Evolutionary conservation across 1,140 invertebrate genomes (phyloP).

Genomic region (Pseudomyrmex cubaensis): DNA sequence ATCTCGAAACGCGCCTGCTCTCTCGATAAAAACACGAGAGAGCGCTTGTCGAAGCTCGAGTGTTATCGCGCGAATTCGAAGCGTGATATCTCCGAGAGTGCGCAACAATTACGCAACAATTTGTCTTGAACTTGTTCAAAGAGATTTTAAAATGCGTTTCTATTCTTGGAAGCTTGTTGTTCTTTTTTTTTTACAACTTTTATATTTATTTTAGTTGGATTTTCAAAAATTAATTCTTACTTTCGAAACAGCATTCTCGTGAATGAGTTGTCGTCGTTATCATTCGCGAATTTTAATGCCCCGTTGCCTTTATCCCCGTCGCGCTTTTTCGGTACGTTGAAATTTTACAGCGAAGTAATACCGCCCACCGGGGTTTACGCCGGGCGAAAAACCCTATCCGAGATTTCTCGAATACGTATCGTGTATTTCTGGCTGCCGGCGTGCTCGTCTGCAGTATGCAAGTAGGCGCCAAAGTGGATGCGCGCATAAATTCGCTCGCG

Average conservation of each 20-base stretch:
- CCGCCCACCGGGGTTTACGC: not conserved
- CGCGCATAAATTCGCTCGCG: constrained; percentile 60
- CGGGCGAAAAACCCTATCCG: constrained; percentile 22
- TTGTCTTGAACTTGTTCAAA: not conserved
- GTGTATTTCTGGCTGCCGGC: constrained; percentile 43
- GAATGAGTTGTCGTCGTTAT: not conserved
- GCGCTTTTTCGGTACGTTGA: constrained; percentile 32
- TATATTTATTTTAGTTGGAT: no score
- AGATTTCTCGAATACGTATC: constrained; percentile 56
- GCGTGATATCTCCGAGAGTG: not conserved
- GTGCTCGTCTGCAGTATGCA: constrained; percentile 43
- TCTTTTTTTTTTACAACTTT: no score
- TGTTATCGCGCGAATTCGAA: not conserved
- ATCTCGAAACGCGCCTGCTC: constrained; percentile 5
- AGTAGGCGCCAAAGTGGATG: constrained; percentile 59
- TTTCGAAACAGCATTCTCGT: not conserved
- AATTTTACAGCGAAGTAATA: constrained; percentile 49
- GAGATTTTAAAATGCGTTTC: not conserved
- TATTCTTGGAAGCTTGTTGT: no score
- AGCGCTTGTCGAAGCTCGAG: not conserved
- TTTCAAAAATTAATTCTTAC: no score
- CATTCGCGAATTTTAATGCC: constrained; percentile 27
- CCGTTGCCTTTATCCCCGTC: not conserved
- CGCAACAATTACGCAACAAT: not conserved
- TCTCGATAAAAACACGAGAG: not conserved